Base-by-base conservation (phyloP, 2,888 invertebrate genomes). In the Stenotaenia linearis region DNA sequence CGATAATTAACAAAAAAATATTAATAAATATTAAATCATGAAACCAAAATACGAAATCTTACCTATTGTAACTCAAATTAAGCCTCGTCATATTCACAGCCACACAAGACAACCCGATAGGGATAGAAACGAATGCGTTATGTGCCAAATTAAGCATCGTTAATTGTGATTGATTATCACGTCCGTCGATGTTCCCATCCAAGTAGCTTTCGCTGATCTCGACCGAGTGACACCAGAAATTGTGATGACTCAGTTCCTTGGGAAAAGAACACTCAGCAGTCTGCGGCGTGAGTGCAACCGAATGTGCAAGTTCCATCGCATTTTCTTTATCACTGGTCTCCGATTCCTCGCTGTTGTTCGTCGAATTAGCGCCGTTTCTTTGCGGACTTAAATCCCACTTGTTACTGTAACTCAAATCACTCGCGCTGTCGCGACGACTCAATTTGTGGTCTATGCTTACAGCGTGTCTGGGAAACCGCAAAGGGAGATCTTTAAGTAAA, bases 61-160 rank as follows among this genome's bases (percentile, higher is more conserved):
- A 88, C 80, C 92, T 92, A 86, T 98, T 98, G 85, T 95, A 94
- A 0, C 96, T 92, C 90, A 99, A 91, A 85, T 97, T 97, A 18
- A 99, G 89, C 50, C 95, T 89, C 0, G 94, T 92, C 32, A 99
- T 89, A 83, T 91, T 91, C 0, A 96, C 93, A 5, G 96, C 97
- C 80, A 95, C 89, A 85, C 99, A 99, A 1, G 98, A 93, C 50
- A 99, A 87, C 75, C 94, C 93, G 0, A 91, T 90, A 0, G 98
- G 98, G 80, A 98, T 91, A 83, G 91, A 91, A 37, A 92, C 91
- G 86, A 98, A 95, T 83, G 93, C 90, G 89, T 98, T 98, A 87
- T 96, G 94, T 0, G 96, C 92, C 40, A 98, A 88, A 88, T 96
- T 97, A 4, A 98, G 89, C 0, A 92, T 90, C 0, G 91, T 89